These are phyloP conservation scores for Hydractinia symbiolongicarpus DNA, from an alignment of 30 jellyfish, hydroid and myxozoan genomes.

Conservation along the genomic window DNA sequence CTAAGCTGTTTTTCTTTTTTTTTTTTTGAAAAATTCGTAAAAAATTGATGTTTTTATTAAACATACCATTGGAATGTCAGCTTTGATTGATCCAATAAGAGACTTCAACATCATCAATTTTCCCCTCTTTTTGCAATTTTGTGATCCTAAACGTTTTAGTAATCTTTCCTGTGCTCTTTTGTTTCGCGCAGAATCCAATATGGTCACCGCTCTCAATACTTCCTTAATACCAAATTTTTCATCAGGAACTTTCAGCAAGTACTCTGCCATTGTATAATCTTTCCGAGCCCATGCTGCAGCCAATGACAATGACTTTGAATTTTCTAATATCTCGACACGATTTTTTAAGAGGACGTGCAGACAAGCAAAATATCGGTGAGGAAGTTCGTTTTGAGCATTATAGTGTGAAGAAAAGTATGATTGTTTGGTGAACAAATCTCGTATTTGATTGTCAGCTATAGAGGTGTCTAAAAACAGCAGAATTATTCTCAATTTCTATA, in stretches of 20 bases:
- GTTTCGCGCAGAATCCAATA: slow-evolving; percentile 40
- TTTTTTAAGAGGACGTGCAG: slow-evolving; percentile 22
- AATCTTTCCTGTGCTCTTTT: slow-evolving; percentile 36
- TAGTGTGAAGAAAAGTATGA: slow-evolving; percentile 37
- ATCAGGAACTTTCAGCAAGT: slow-evolving; percentile 32
- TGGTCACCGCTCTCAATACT: slow-evolving; percentile 45
- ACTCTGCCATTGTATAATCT: slow-evolving; percentile 33
- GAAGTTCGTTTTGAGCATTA: slow-evolving; percentile 23
- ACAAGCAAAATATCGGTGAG: slow-evolving; percentile 42
- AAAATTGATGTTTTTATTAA: too few relatives aligned
- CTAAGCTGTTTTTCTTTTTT: too few relatives aligned
- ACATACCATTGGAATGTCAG: slow-evolving; percentile 42
- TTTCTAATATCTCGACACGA: slow-evolving; percentile 12
- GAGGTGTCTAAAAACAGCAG: too few relatives aligned
- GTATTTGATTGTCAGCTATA: not conserved
- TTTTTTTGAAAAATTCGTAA: too few relatives aligned
- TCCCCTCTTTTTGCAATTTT: slow-evolving; percentile 37
- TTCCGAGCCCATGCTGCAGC: slow-evolving; percentile 69
- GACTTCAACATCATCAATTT: slow-evolving; percentile 38
- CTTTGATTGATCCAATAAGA: slow-evolving; percentile 31
- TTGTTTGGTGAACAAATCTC: slow-evolving; percentile 4
- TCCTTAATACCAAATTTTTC: slow-evolving; percentile 52
- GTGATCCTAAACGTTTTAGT: slow-evolving; percentile 39
- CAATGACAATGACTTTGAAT: slow-evolving; percentile 38
- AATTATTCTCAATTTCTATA: too few relatives aligned